Conservation (phyloP, 2,888 invertebrate species). For the Chloroclystis v-ata region DNA sequence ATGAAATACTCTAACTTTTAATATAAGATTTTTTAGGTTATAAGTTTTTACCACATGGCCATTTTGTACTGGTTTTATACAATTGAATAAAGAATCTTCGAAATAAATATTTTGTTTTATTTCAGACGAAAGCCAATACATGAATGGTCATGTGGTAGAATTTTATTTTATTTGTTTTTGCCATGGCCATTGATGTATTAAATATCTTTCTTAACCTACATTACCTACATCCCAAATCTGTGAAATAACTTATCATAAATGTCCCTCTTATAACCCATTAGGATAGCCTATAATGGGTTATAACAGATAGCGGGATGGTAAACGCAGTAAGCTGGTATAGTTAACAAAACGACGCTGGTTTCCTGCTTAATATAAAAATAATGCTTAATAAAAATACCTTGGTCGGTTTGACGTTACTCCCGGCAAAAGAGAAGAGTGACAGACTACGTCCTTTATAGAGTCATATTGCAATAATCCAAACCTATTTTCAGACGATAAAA, state of each 20-base stretch:
- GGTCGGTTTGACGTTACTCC: no score
- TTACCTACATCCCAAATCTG: no score
- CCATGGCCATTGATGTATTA: conserved; percentile 68
- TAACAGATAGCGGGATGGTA: no score
- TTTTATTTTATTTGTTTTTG: conserved; percentile 34
- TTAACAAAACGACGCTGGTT: no score
- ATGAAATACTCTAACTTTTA: neutral
- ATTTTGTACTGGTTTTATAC: conserved; percentile 64
- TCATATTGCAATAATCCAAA: no score
- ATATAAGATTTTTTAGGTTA: conserved; percentile 31
- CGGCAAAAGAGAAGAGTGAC: no score
- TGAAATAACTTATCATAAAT: neutral
- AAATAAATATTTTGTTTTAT: conserved; percentile 54
- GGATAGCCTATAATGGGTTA: no score
- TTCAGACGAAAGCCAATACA: conserved; percentile 57
- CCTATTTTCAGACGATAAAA: conserved; percentile 59
- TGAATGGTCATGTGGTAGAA: conserved; percentile 70
- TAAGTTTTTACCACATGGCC: conserved; percentile 62
- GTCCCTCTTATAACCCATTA: no score
- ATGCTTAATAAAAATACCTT: no score
- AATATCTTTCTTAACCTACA: conserved; percentile 8
- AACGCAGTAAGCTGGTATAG: no score
- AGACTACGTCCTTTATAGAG: no score
- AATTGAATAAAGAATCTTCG: conserved; percentile 48
- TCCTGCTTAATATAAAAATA: no score